Conservation (phyloP, 37 sponge, comb jelly and placozoan genomes). For the Beroe ovata region DNA sequence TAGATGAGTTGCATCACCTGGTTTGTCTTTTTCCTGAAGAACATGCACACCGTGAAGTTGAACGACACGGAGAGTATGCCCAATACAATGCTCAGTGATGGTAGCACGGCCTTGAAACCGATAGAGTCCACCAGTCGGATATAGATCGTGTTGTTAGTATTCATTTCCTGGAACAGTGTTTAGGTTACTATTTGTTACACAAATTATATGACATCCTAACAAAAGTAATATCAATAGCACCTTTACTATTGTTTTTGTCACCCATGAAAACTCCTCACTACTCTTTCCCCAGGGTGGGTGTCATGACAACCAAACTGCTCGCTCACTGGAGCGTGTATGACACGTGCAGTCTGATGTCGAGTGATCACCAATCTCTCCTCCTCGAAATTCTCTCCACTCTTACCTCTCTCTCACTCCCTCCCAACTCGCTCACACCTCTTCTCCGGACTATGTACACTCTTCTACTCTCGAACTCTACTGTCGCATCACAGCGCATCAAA, state of each 20-base stretch:
- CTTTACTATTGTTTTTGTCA: too few species aligned
- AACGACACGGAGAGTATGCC: background rate
- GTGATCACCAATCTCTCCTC: background rate
- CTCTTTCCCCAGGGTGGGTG: background rate
- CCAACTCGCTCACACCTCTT: background rate
- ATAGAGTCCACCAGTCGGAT: background rate
- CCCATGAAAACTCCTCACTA: too few species aligned
- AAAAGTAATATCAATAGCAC: too few species aligned
- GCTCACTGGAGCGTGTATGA: background rate
- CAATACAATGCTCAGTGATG: background rate
- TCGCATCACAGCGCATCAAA: background rate
- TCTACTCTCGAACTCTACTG: background rate
- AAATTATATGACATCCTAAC: too few species aligned
- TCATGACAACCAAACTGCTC: background rate
- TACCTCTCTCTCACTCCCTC: background rate
- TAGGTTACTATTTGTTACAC: too few species aligned
- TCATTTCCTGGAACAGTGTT: too few species aligned
- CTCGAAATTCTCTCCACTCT: background rate
- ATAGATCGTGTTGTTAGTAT: background rate
- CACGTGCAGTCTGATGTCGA: constrained; percentile 32
- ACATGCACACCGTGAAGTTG: constrained; percentile 3
- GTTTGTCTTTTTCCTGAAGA: constrained; percentile 27
- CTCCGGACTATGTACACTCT: constrained; percentile 24
- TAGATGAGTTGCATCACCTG: constrained; percentile 62
- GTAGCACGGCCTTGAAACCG: background rate